These are phyloP conservation scores for Solenopsis invicta DNA, from an alignment of 1,140 invertebrate species.

Conservation along the genomic window DNA sequence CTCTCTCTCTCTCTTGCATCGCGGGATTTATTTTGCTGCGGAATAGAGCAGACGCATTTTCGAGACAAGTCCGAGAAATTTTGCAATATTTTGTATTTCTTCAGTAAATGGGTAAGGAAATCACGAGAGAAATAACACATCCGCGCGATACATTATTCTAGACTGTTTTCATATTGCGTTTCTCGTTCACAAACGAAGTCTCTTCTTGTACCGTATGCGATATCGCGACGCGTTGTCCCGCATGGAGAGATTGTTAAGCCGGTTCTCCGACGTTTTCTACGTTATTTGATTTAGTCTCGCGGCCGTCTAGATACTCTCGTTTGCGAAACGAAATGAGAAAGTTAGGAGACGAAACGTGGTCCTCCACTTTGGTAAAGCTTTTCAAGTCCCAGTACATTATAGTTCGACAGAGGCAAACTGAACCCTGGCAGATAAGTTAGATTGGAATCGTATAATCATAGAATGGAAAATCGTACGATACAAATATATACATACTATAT, in stretches of 20 bases:
- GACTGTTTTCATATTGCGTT: constrained; percentile 49
- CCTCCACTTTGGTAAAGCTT: constrained; percentile 49
- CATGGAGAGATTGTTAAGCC: constrained; percentile 43
- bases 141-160: constrained; percentile 41
- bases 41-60: background rate
- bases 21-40: background rate
- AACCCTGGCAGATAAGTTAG: background rate
- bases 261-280: constrained; percentile 59
- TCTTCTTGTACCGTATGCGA: constrained; percentile 35
- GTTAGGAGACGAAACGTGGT: constrained; percentile 56
- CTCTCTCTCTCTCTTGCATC: background rate
- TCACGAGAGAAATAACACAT: constrained; percentile 31
- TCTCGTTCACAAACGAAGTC: constrained; percentile 32
- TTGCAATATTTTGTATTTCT: background rate
- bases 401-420: constrained; percentile 37
- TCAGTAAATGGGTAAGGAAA: constrained; percentile 1
- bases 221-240: constrained; percentile 32
- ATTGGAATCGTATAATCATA: constrained; percentile 16
- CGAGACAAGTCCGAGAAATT: background rate
- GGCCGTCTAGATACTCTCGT: constrained; percentile 58
- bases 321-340: constrained; percentile 65
- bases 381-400: constrained; percentile 21
- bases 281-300: constrained; percentile 60
- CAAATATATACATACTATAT: too few relatives aligned
- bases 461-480: background rate